Conservation (phyloP, 1,140 invertebrate species). For the Pectinophora gossypiella region DNA sequence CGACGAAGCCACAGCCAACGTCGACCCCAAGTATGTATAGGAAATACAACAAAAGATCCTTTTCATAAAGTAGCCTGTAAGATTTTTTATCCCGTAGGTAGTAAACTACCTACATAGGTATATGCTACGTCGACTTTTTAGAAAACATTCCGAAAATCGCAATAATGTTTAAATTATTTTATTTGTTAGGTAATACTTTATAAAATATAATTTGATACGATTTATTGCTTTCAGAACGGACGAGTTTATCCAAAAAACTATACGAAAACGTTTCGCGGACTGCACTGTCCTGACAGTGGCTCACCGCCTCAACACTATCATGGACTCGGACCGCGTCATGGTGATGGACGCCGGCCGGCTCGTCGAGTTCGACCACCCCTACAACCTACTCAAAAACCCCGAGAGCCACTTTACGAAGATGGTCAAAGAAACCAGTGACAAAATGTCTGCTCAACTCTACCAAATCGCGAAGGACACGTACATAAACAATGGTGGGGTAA, state of each 20-base stretch:
- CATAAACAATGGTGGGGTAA: constrained; percentile 49
- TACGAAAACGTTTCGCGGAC: constrained; percentile 77
- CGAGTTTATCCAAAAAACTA: constrained; percentile 79
- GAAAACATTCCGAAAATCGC: too few species aligned
- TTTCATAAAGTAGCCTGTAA: not conserved
- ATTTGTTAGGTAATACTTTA: too few species aligned
- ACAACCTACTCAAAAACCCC: constrained; percentile 76
- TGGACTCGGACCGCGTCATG: constrained; percentile 86
- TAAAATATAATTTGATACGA: too few species aligned
- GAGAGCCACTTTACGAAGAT: constrained; percentile 81
- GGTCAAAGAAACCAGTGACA: constrained; percentile 80
- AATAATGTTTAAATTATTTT: too few species aligned
- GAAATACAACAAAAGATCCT: not conserved
- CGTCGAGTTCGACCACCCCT: constrained; percentile 78
- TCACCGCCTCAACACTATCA: constrained; percentile 88
- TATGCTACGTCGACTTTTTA: too few species aligned
- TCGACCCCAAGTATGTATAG: constrained; percentile 76
- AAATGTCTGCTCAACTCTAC: constrained; percentile 62
- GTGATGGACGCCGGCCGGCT: constrained; percentile 82
- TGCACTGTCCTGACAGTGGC: constrained; percentile 89
- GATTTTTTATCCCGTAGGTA: too few species aligned
- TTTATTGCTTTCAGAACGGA: constrained; percentile 73
- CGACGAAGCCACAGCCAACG: constrained; percentile 82
- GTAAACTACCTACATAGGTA: too few species aligned
- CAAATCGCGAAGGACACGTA: constrained; percentile 63